These are phyloP conservation scores for Lordiphosa mommai DNA, from an alignment of 1,140 invertebrate species.

Conservation along the genomic window DNA sequence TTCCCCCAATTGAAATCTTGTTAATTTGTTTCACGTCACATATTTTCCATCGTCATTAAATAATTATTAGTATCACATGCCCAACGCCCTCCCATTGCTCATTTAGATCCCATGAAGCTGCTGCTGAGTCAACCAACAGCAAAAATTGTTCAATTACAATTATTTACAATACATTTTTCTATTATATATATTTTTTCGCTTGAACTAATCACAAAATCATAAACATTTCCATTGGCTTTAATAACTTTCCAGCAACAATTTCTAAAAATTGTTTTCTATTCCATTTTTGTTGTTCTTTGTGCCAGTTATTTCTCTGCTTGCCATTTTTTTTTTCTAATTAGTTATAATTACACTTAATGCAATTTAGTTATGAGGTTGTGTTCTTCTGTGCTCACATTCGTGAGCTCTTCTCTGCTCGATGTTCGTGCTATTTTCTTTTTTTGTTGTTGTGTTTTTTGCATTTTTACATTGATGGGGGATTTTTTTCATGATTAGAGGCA, in stretches of 20 bases:
- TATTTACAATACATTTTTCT: conserved; percentile 8
- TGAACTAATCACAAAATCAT: conserved; percentile 40
- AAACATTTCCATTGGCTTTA: conserved; percentile 54
- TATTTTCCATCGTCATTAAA: too few relatives aligned
- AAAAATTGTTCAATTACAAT: conserved; percentile 15
- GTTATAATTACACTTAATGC: conserved; percentile 78
- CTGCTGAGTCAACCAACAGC: too few relatives aligned
- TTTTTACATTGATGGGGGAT: conserved; percentile 44
- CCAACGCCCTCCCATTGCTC: too few relatives aligned
- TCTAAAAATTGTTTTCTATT: conserved; percentile 26
- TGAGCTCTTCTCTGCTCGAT: conserved; percentile 34
- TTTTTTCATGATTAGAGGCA: conserved; percentile 50
- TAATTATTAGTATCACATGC: too few relatives aligned
- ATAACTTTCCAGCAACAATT: conserved; percentile 54
- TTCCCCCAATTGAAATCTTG: too few relatives aligned
- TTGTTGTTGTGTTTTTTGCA: conserved; percentile 30
- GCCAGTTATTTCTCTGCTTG: conserved; percentile 42
- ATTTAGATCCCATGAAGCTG: too few relatives aligned
- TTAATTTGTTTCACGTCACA: too few relatives aligned
- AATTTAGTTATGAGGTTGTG: conserved; percentile 70
- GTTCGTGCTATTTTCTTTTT: conserved; percentile 53
- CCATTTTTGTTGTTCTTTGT: conserved; percentile 24
- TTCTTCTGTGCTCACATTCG: conserved; percentile 43
- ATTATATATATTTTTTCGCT: conserved; percentile 19
- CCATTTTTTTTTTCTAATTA: conserved; percentile 60